Conservation (phyloP, 1,140 invertebrate genomes). For the Aphelinus certus region DNA sequence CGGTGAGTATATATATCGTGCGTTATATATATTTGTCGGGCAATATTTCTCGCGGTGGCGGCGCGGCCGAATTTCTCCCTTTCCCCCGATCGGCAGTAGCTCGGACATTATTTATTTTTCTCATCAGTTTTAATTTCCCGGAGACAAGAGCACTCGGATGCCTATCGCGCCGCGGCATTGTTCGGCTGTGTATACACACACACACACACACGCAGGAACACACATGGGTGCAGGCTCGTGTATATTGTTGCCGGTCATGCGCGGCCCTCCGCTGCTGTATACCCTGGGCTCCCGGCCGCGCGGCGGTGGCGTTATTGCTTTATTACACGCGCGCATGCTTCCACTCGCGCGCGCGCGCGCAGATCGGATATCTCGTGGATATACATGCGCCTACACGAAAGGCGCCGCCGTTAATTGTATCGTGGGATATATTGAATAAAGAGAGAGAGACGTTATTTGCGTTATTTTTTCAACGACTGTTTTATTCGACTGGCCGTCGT, state of each 20-base stretch:
- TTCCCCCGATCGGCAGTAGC: too few species aligned
- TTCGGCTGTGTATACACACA: not conserved
- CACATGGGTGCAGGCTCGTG: conserved; percentile 30
- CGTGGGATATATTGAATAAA: conserved; percentile 29
- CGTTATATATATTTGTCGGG: too few species aligned
- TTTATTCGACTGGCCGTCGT: too few species aligned
- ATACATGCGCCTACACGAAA: not conserved
- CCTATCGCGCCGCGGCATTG: conserved; percentile 33
- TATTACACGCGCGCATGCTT: conserved; percentile 35
- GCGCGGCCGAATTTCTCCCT: too few species aligned
- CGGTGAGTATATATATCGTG: too few species aligned
- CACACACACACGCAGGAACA: conserved; percentile 17
- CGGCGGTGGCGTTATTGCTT: conserved; percentile 33
- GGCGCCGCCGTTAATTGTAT: conserved; percentile 20
- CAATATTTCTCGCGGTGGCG: too few species aligned
- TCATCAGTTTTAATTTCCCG: conserved; percentile 49
- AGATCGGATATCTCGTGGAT: conserved; percentile 24
- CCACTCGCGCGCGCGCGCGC: conserved; percentile 2
- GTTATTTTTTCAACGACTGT: too few species aligned
- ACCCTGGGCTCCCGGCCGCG: too few species aligned
- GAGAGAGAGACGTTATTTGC: not conserved
- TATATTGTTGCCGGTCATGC: conserved; percentile 31
- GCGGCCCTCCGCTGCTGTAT: too few species aligned
- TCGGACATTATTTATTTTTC: conserved; percentile 48
- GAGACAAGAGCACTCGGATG: conserved; percentile 43